Base-by-base conservation (phyloP, 2,888 invertebrate species). In the Caenorhabditis japonica region DNA sequence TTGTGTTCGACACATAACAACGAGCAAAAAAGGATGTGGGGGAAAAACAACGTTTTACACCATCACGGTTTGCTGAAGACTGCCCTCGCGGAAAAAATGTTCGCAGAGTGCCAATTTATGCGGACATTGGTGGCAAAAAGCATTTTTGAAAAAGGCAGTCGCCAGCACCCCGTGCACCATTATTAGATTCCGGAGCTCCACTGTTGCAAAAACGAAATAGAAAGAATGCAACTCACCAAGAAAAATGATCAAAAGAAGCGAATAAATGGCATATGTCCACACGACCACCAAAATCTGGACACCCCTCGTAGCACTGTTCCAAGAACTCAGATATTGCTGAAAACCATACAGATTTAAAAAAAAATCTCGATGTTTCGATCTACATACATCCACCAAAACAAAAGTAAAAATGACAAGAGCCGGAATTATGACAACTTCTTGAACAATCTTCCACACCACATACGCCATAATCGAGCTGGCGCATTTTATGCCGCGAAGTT, bases 381-480 rank as follows among this genome's bases (percentile, higher is more conserved):
- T n/a, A 61, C 68, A 58, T 34, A 76, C 76, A 38, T 76, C 76
- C 21, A 76, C 47, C 13, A 61, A 46, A 25, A 73, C 53, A 25
- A 76, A 76, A 15, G 60, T 68, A 56, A 76, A 73, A 10, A 76
- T 47, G 10, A 71, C 72, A 0, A 76, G 30, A 2, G 62, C 71
- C 19, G 76, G 76, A 17, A 76, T 47, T 56, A 76, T 59, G 2
- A 73, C 56, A 4, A 73, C 56, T 34, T 62, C 68, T 44, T 71
- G 76, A 38, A 76, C 47, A 19, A 73, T 64, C 47, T 76, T 76
- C 76, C 76, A 76, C 13, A 69, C 12, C 2, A 76, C 68, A 27
- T 76, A 71, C 13, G 62, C 71, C 51, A 68, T 72, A 0, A 76
- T 71, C 0, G 76, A 64, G 17, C 59, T 59, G 4, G 76, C 76